Base-by-base conservation (phyloP, 2,113 vertebrate species). In the Castor canadensis region DNA sequence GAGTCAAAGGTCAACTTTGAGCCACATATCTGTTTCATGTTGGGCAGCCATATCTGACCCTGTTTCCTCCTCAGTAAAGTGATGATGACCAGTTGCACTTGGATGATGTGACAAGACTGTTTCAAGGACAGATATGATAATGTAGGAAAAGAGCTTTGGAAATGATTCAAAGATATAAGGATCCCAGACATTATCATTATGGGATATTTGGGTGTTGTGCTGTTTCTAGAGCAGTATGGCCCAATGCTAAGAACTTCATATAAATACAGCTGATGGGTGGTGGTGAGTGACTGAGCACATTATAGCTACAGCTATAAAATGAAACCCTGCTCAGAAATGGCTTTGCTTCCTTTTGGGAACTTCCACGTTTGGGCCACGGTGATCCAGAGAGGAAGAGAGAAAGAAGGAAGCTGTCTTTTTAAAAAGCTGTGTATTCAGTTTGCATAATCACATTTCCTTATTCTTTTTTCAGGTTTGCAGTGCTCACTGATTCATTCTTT, bases 391-490 rank as follows among this genome's bases (percentile, higher is more conserved):
- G 71, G 69, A 95, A 56, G 40, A 67, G 38, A 35, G 90, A 72
- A 81, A 79, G 47, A 66, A 92, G 40, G 89, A 88, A 93, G 82
- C 49, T 52, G 85, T 35, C n/a, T 45, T 87, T 87, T 76, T 62
- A 90, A 80, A 92, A 91, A 92, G 38, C 30, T 73, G 20, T 43
- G 45, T 26, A 5, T 47, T 92, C 49, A 35, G 28, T 76, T 87
- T 71, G 64, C 38, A 28, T 64, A 96, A 87, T 66, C 58, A 24
- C 40, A 47, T 81, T 96, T 96, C 93, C 81, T 79, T 71, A 49
- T 58, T 52, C 56, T 43, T 17, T 92, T 72, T 83, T 80, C 6
- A 40, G 5, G 35, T 62, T 60, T 95, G 83, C 71, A 69, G 80
- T 45, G 45, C 52, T n/a, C 28, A 52, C n/a, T 47, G 75, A 91